phyloP scores from a whole-genome alignment of 2,888 invertebrate species.

The Pseudolycoriella hygida region DNA sequence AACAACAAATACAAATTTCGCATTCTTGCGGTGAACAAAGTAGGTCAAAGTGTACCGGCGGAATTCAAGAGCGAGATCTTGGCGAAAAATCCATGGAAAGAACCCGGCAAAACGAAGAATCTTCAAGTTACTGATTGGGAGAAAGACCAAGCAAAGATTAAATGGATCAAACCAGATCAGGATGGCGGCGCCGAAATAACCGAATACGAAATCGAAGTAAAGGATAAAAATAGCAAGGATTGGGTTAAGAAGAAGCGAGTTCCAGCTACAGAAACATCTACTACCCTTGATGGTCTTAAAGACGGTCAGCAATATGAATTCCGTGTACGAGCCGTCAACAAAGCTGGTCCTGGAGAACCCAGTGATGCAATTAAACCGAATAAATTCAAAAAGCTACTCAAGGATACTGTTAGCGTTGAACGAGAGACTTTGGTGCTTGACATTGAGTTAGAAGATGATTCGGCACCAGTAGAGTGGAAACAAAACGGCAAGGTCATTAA shows the following conservation, averaged over 20 bases:
- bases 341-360: slow-evolving; percentile 80
- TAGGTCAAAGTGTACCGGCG: slow-evolving; percentile 90
- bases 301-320: slow-evolving; percentile 89
- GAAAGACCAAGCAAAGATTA: slow-evolving; percentile 79
- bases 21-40: slow-evolving; percentile 89
- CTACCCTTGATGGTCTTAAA: slow-evolving; percentile 72
- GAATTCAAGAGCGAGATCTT: slow-evolving; percentile 70
- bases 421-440: slow-evolving; percentile 71
- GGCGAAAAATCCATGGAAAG: slow-evolving; percentile 94
- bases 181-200: slow-evolving; percentile 85
- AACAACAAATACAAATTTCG: slow-evolving; percentile 97
- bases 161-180: slow-evolving; percentile 65
- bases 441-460: slow-evolving; percentile 81
- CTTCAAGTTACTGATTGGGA: slow-evolving; percentile 88
- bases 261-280: slow-evolving; percentile 65
- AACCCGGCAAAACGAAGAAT: slow-evolving; percentile 64
- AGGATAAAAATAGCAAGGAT: slow-evolving; percentile 71
- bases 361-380: slow-evolving; percentile 79
- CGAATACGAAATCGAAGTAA: slow-evolving; percentile 82
- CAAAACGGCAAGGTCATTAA: slow-evolving; percentile 59
- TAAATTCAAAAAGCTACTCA: slow-evolving; percentile 52
- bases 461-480: slow-evolving; percentile 77
- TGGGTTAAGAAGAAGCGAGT: slow-evolving; percentile 91
- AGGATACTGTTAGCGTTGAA: slow-evolving; percentile 78
- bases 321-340: slow-evolving; percentile 78